phyloP scores from a whole-genome alignment of 2,113 vertebrate genomes.

The Emydocephalus ijimae region DNA sequence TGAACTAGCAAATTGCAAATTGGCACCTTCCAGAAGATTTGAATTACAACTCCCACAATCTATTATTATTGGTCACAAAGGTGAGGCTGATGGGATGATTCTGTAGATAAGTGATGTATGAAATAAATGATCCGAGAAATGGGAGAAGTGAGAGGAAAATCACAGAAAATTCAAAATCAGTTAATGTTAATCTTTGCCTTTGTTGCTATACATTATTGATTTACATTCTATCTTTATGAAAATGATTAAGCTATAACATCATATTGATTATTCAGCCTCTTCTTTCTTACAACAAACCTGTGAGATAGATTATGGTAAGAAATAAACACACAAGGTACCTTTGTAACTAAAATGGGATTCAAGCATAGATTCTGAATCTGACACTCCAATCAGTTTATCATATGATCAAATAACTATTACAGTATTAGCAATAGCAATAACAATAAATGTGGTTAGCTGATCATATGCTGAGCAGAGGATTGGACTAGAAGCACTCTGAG shows the following conservation, averaged over 20 bases:
- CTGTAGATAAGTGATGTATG: neutral
- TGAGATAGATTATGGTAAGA: neutral
- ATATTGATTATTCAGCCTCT: neutral
- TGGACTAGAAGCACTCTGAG: neutral
- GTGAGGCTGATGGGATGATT: neutral
- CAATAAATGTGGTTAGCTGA: neutral
- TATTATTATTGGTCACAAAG: neutral
- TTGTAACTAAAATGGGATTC: neutral
- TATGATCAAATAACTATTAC: neutral
- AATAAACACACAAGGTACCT: neutral
- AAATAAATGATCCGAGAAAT: neutral
- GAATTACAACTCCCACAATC: neutral
- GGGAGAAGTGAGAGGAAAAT: too few relatives aligned
- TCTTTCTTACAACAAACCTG: neutral
- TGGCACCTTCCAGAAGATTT: neutral
- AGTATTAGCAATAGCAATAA: neutral
- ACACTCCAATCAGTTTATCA: neutral
- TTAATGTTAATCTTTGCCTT: neutral
- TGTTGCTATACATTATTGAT: neutral
- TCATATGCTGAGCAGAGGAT: neutral
- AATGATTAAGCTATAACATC: neutral
- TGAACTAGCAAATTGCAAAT: neutral
- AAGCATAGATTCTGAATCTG: neutral
- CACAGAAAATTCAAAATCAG: neutral
- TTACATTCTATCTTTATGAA: neutral